A percentile compares a stretch with the other conserved stretches of the same genome.
phyloP scores from a whole-genome alignment of 2,888 invertebrate genomes.

The Pseudococcus longispinus region DNA sequence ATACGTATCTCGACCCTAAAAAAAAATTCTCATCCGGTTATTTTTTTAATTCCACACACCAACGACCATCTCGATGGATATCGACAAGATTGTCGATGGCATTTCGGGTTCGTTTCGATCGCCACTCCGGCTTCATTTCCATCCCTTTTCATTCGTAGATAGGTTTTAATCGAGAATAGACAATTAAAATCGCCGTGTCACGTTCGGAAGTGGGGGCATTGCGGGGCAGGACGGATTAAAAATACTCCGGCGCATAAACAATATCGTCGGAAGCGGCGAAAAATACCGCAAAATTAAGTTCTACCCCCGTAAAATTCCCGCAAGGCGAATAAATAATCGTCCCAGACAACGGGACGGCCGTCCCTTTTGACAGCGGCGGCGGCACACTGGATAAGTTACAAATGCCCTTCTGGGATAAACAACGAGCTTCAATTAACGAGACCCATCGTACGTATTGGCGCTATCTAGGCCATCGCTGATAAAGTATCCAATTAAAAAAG shows the following conservation, averaged over 20 bases:
- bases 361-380: conserved; percentile 54
- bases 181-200: neutral
- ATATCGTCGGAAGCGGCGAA: conserved; percentile 53
- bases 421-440: conserved; percentile 56
- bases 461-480: conserved; percentile 52
- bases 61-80: neutral
- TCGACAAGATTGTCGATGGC: neutral
- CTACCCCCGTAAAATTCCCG: conserved; percentile 52
- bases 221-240: neutral
- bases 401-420: conserved; percentile 54
- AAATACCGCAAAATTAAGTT: conserved; percentile 56
- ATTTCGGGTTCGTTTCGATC: neutral
- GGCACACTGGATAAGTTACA: conserved; percentile 54
- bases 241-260: conserved; percentile 42
- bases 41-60: neutral
- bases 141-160: neutral
- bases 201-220: neutral
- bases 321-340: conserved; percentile 54
- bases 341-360: conserved; percentile 52
- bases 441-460: conserved; percentile 45
- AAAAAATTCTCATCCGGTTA: neutral
- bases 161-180: neutral
- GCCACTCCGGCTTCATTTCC: neutral
- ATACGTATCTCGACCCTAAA: neutral
- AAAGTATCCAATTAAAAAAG: conserved; percentile 56